Base-by-base conservation (phyloP, 2,113 vertebrate genomes). In the Tamias sibiricus region DNA sequence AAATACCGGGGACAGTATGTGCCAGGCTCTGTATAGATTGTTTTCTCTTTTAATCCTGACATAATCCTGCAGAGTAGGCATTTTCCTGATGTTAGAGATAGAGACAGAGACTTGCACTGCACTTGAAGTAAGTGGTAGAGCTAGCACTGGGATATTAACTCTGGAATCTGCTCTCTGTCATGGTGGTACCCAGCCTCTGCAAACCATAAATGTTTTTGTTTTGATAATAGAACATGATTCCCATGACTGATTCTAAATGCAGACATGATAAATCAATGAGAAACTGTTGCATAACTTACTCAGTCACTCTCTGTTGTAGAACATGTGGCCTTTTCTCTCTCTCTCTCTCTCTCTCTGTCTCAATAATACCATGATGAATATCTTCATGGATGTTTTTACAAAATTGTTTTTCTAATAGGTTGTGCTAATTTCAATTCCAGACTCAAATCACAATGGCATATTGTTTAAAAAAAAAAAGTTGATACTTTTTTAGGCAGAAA, bases 71-170 rank as follows among this genome's bases (percentile, higher is more conserved):
- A 32, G 80, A 93, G 69, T 40, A 79, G 74, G 30, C 13, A 24
- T 81, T 95, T 91, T 85, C n/a, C 52, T 94, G 79, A 94, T 76
- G 52, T 64, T 49, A 85, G 24, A 87, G 82, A 83, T 91, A 83
- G 54, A 75, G 77, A 40, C 2, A 3, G 19, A 82, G 82, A 42
- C 84, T 84, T 54, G 24, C 26, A 16, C 35, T 71, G 47, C 1
- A 0, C 13, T 88, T 57, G 26, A 26, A 40, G 1, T 26, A 44
- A 89, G 24, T 12, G 20, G 0, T 17, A 30, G 84, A 89, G 74
- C 64, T 87, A 30, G 26, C 30, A 42, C 2, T 13, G 20, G 80
- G 57, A 77, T 32, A 69, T 57, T 82, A 64, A 76, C 30, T 87
- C 85, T 24, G 30, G 68, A 92, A 28, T 44, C 64, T 77, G 13